These are phyloP conservation scores for Ericerus pela DNA, from an alignment of 1,140 invertebrate genomes.

Conservation along the genomic window DNA sequence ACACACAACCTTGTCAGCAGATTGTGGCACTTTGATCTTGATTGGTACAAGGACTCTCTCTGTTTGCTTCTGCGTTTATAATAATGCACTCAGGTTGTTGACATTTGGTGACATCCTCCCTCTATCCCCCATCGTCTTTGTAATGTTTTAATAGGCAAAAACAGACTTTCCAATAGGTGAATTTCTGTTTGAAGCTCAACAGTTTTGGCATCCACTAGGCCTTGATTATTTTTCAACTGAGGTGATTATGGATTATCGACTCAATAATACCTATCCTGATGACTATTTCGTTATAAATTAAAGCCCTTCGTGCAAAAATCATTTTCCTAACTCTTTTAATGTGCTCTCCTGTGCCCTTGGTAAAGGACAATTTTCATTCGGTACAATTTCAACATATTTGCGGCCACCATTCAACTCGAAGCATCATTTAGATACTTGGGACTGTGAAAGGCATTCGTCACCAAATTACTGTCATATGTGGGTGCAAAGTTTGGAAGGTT, in stretches of 20 bases:
- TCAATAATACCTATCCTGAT: constrained; percentile 13
- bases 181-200: constrained; percentile 7
- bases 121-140: constrained; percentile 22
- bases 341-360: not conserved
- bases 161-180: constrained; percentile 1
- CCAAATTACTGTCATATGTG: not conserved
- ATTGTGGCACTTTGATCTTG: constrained; percentile 20
- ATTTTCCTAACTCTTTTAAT: not conserved
- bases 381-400: not conserved
- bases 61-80: too few species aligned
- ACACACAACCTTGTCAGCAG: too few species aligned
- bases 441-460: not conserved
- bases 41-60: constrained; percentile 16
- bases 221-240: constrained; percentile 6
- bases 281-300: constrained; percentile 5
- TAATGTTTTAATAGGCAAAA: not conserved
- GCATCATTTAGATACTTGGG: not conserved
- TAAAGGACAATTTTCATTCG: not conserved
- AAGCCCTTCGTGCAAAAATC: not conserved
- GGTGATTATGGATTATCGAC: constrained; percentile 13
- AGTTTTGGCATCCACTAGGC: constrained; percentile 13
- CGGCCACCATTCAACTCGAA: not conserved
- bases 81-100: constrained; percentile 31
- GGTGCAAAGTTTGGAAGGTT: not conserved
- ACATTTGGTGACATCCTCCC: constrained; percentile 27